phyloP scores from a whole-genome alignment of 2,797 vertebrate species.

The Myripristis murdjan region DNA sequence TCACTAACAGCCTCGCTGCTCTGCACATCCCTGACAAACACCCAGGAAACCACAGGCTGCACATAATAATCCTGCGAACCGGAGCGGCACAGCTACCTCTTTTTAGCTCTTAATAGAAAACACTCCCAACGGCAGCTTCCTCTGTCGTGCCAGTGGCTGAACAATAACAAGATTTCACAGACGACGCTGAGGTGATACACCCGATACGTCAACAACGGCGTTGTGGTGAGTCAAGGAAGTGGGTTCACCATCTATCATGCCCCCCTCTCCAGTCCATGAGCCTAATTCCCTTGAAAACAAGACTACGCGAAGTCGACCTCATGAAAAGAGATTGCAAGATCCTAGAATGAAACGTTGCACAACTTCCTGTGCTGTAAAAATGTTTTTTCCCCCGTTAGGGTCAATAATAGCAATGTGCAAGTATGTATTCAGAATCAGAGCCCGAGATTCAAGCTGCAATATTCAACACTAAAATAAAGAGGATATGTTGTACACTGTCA shows the following conservation, averaged over 20 bases:
- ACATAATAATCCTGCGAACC: not conserved
- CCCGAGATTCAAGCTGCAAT: too few relatives aligned
- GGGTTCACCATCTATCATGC: not conserved
- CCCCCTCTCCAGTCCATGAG: too few relatives aligned
- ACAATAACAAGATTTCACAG: not conserved
- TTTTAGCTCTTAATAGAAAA: not conserved
- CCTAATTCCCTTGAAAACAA: not conserved
- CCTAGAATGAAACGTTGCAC: too few relatives aligned
- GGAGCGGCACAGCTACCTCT: not conserved
- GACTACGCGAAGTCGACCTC: not conserved
- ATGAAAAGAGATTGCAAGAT: too few relatives aligned
- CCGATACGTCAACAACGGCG: not conserved
- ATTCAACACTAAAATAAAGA: too few relatives aligned
- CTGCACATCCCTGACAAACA: slow-evolving; percentile 9
- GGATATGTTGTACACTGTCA: too few relatives aligned
- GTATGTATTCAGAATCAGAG: too few relatives aligned
- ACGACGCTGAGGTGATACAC: not conserved
- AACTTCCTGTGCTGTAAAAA: too few relatives aligned
- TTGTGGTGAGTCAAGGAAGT: not conserved
- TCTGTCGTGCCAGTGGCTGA: not conserved
- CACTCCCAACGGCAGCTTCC: not conserved
- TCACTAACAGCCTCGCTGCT: not conserved
- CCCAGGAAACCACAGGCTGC: not conserved
- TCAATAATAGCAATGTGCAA: too few relatives aligned
- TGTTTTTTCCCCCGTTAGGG: too few relatives aligned